Base-by-base conservation (phyloP, 2,888 invertebrate genomes). In the Meiosimyza decipiens region DNA sequence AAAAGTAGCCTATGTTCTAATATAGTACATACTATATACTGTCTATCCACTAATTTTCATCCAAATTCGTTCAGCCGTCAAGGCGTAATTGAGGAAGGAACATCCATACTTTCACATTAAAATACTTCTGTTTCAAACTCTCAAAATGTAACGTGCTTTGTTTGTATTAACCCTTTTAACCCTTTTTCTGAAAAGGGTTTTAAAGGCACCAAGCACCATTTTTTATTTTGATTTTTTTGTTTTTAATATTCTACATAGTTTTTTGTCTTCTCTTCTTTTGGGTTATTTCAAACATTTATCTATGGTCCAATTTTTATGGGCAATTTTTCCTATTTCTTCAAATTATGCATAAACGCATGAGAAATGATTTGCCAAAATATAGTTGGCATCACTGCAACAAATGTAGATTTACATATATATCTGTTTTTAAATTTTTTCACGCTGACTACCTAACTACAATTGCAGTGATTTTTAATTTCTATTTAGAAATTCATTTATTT, bases 381-480 rank as follows among this genome's bases (percentile, higher is more conserved):
- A 22, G 18, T 57, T 57, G 16, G n/a, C 16, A 16, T 5, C n/a
- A 54, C 16, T 11, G 6, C 6, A 16, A 9, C 12, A 54, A 54
- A 54, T 54, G 16, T 6, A 18, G 54, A 12, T 15, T 16, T 54
- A 54, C 12, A 54, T 54, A 13, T 6, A 18, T 7, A 12, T 54
- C 6, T 54, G 12, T 40, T 40, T 40, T 40, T 4, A 63, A 22
- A 49, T n/a, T 13, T 63, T 63, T 49, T 16, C 63, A 9, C n/a
- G 40, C 47, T 49, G 5, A 18, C 16, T 62, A 16, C 11, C 49
- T 18, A 18, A n/a, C 49, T n/a, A 18, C n/a, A 40, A 63, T n/a
- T 49, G 49, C 18, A 63, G 63, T 63, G 50, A 63, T 50, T 63
- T 63, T 63, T 63, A 11, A 40, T 40, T 63, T 63, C 47, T 47